Evolutionary conservation across 92 coral and sea anemone species (phyloP).

Genomic region (Pocillopora meandrina): DNA sequence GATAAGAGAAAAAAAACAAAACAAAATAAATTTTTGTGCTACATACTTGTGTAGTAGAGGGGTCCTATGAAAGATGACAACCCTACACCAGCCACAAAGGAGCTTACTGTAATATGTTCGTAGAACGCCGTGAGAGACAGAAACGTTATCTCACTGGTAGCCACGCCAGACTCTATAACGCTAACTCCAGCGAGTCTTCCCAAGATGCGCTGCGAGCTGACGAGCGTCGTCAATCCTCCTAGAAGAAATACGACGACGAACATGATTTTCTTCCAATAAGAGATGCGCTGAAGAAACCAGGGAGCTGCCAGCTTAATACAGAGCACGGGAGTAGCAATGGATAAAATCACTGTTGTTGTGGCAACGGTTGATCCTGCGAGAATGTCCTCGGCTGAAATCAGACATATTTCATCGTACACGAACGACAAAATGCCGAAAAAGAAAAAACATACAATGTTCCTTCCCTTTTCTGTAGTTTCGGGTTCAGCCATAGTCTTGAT

Average conservation of each 20-base stretch:
- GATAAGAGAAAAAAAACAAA: no score
- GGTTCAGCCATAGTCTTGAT: not conserved
- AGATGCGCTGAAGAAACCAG: slow-evolving; percentile 73
- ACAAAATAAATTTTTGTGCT: not conserved
- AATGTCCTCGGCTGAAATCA: slow-evolving; percentile 80
- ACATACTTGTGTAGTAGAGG: slow-evolving; percentile 80
- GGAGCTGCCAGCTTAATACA: slow-evolving; percentile 65
- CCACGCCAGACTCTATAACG: slow-evolving; percentile 79
- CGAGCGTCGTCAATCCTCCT: slow-evolving; percentile 56
- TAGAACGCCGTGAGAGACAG: slow-evolving; percentile 84
- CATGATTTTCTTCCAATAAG: slow-evolving; percentile 57
- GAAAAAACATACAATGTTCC: slow-evolving; percentile 68
- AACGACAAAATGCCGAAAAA: slow-evolving; percentile 69
- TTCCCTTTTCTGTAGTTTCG: slow-evolving; percentile 26
- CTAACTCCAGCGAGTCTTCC: slow-evolving; percentile 72
- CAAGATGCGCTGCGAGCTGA: slow-evolving; percentile 51
- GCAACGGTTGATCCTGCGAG: slow-evolving; percentile 76
- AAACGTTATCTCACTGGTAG: slow-evolving; percentile 75
- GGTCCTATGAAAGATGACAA: slow-evolving; percentile 81
- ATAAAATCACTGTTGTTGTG: slow-evolving; percentile 71
- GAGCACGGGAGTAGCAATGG: slow-evolving; percentile 79
- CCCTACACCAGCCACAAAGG: slow-evolving; percentile 90
- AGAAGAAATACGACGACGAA: slow-evolving; percentile 48
- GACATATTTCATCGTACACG: slow-evolving; percentile 76
- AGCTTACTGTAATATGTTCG: slow-evolving; percentile 71